A percentile compares a stretch with the other conserved stretches of the same genome.
Conservation (phyloP, 2,797 vertebrate genomes). For the Sphaeramia orbicularis region DNA sequence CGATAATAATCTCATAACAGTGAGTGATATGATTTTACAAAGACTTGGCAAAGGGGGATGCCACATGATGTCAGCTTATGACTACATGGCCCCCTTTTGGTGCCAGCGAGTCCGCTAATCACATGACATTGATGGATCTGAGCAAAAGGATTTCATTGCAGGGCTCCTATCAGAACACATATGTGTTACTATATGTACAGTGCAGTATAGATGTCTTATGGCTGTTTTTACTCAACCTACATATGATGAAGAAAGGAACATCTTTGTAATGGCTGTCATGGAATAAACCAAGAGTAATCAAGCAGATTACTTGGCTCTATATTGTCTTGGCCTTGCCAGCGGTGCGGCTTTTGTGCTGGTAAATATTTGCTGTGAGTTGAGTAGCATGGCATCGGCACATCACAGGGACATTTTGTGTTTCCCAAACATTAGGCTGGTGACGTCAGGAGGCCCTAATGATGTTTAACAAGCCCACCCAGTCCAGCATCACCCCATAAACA, state of each 20-base stretch:
- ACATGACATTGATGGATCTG: conserved; percentile 42
- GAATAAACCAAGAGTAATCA: conserved; percentile 79
- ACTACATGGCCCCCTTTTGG: conserved; percentile 43
- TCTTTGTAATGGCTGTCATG: conserved; percentile 69
- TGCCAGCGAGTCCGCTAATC: conserved; percentile 51
- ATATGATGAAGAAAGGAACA: conserved; percentile 67
- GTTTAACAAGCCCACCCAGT: conserved; percentile 80
- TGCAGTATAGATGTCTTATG: conserved; percentile 27
- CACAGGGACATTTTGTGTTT: conserved; percentile 82
- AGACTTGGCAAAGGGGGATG: conserved; percentile 49
- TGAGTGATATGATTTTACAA: conserved; percentile 58
- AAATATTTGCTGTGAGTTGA: conserved; percentile 88
- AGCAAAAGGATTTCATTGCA: conserved; percentile 31
- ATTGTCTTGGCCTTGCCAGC: conserved; percentile 69
- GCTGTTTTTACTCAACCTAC: conserved; percentile 57
- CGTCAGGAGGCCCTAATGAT: conserved; percentile 79
- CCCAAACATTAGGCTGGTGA: conserved; percentile 82
- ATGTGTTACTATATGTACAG: conserved; percentile 5
- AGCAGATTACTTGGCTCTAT: conserved; percentile 76
- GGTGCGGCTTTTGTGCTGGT: conserved; percentile 77
- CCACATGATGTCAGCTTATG: conserved; percentile 57
- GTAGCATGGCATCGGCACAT: conserved; percentile 81
- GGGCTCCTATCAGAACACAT: conserved; percentile 38
- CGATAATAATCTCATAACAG: conserved; percentile 68
- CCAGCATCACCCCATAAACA: conserved; percentile 81